phyloP scores from a whole-genome alignment of 2,888 invertebrate species.

The Pilophorus perplexus region DNA sequence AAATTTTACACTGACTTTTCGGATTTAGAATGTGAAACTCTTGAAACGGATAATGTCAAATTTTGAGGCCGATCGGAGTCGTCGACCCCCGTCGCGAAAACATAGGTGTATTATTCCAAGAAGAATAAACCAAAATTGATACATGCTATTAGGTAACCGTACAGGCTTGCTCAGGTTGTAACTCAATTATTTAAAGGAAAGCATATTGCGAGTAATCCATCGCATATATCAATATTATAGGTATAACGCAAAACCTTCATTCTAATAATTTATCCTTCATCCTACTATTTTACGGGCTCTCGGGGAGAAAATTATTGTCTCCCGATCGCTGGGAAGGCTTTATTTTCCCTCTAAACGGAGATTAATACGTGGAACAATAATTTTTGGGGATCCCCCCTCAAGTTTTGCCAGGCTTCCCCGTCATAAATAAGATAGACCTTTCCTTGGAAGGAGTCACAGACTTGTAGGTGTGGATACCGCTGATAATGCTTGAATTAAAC shows the following conservation, averaged over 20 bases:
- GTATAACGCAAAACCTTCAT: constrained; percentile 3
- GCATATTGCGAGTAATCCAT: constrained; percentile 24
- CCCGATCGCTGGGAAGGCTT: constrained; percentile 16
- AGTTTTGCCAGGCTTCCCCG: neutral
- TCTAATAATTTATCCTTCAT: constrained; percentile 19
- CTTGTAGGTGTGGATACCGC: too few relatives aligned
- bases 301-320: constrained; percentile 24
- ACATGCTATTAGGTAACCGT: too few relatives aligned
- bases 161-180: too few relatives aligned
- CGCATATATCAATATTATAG: constrained; percentile 26
- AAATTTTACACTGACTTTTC: too few relatives aligned
- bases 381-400: constrained; percentile 20
- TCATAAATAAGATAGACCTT: constrained; percentile 11
- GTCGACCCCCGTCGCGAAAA: too few relatives aligned
- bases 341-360: constrained; percentile 20
- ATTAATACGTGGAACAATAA: constrained; percentile 34
- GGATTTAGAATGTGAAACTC: too few relatives aligned
- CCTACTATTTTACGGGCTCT: neutral
- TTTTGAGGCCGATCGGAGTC: too few relatives aligned
- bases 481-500: too few relatives aligned
- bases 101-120: too few relatives aligned
- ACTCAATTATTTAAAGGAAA: constrained; percentile 14
- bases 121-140: too few relatives aligned
- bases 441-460: neutral
- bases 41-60: too few relatives aligned